Percentiles rank a stretch among this genome's conserved stretches.
Conservation (phyloP, 2,113 vertebrate species). For the Hemibagrus wyckioides region DNA sequence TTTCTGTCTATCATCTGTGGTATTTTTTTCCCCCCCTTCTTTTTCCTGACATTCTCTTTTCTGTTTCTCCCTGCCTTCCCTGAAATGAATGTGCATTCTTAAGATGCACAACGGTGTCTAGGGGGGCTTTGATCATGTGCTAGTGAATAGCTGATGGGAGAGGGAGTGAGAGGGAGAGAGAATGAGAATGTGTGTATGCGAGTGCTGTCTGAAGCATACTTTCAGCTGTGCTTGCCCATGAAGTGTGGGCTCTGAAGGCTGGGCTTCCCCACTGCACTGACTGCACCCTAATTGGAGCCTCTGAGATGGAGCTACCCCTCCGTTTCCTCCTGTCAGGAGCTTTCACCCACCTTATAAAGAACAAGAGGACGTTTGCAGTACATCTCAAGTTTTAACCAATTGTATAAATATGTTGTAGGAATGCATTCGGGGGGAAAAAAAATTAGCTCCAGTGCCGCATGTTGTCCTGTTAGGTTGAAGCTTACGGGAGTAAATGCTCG, state of each 20-base stretch:
- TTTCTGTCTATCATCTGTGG: constrained; percentile 61
- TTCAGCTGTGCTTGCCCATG: constrained; percentile 63
- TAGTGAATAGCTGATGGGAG: constrained; percentile 68
- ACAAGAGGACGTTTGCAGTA: constrained; percentile 6
- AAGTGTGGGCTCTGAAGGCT: constrained; percentile 68
- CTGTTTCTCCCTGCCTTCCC: constrained; percentile 53
- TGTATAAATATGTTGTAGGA: neutral
- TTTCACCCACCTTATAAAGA: constrained; percentile 48
- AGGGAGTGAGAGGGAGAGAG: neutral
- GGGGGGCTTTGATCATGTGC: constrained; percentile 69
- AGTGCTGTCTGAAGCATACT: constrained; percentile 71
- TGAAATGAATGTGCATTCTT: constrained; percentile 72
- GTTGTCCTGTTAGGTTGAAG: constrained; percentile 15
- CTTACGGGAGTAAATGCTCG: neutral
- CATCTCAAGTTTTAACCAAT: constrained; percentile 5
- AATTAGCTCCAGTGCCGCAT: neutral
- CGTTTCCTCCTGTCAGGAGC: constrained; percentile 39
- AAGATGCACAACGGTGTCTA: constrained; percentile 64
- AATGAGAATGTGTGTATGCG: constrained; percentile 30
- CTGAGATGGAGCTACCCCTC: constrained; percentile 51
- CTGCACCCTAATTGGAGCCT: constrained; percentile 52
- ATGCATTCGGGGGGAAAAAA: neutral
- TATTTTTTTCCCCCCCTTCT: constrained; percentile 4
- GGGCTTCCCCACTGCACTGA: constrained; percentile 45
- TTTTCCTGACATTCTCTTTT: constrained; percentile 59